Base-by-base conservation (phyloP, 1,140 invertebrate species). In the Meloidogyne hapla region DNA sequence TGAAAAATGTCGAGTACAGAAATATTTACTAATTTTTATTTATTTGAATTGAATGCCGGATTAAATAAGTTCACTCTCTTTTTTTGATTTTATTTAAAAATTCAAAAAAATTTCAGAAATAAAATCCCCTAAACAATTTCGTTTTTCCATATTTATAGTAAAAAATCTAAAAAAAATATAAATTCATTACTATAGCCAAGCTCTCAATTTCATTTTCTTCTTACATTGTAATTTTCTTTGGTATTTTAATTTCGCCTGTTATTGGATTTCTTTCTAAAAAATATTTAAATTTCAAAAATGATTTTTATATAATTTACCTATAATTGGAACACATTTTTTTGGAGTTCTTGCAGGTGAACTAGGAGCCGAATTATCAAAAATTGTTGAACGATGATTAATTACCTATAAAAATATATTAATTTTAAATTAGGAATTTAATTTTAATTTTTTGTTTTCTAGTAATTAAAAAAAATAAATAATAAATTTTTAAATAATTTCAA, bases 231-330 rank as follows among this genome's bases (percentile, higher is more conserved):
- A 77, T 77, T 15, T 77, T 75, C 33, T 75, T 65, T 21, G 81
- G 81, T 25, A 82, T 67, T 69, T 84, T 83, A n/a, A 84, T 77
- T 77, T 83, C 81, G 23, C 81, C 81, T n/a, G 81, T 83, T 56
- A 83, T 79, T 25, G 81, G 81, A 70, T 83, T 83, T 18, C 81
- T 81, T 45, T 82, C 81, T 83, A 62, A 74, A 83, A 73, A 40
- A 33, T 21, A n/a, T 12, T 74, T 38, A 74, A 9, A 38, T 42
- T 42, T 79, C 18, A 40, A 67, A 69, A 65, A 25, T 12, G 18
- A 38, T 28, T 12, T 13, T 23, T 18, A 65, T 62, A 13, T 61
- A 28, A 81, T 69, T 76, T 74, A 83, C 81, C 76, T 21, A 84
- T 42, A 2, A 83, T 81, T 13, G 81, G 76, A 45, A 83, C 73